Evolutionary conservation across 2,888 invertebrate genomes (phyloP).

Genomic region (Acrobasis suavella): DNA sequence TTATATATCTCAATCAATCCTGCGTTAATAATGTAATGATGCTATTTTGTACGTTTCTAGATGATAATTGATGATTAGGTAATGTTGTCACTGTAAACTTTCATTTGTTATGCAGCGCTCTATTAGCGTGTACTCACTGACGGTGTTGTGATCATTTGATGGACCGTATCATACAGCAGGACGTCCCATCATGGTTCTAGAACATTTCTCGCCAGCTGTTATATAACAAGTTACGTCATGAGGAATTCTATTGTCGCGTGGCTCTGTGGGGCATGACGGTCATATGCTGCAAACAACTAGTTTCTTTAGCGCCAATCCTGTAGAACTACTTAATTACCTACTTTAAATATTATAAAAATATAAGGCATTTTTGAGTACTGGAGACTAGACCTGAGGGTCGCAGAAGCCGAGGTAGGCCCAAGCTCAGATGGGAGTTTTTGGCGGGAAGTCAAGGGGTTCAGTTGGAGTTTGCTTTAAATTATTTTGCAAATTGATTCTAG

Average conservation of each 20-base stretch:
- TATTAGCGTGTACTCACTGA: background rate
- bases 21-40: too few relatives aligned
- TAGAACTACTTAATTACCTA: background rate
- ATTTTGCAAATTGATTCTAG: too few relatives aligned
- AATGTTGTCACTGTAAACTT: too few relatives aligned
- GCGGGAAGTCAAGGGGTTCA: too few relatives aligned
- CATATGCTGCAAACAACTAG: constrained; percentile 9
- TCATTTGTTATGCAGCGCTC: background rate
- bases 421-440: too few relatives aligned
- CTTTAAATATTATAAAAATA: background rate
- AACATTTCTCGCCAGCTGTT: constrained; percentile 7
- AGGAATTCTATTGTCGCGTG: constrained; percentile 21
- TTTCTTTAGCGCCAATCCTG: constrained; percentile 3
- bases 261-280: constrained; percentile 16
- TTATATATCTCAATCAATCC: too few relatives aligned
- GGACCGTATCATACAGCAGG: background rate
- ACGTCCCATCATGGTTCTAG: background rate
- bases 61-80: too few relatives aligned
- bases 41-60: too few relatives aligned
- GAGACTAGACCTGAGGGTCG: too few relatives aligned
- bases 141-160: background rate
- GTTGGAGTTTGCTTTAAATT: too few relatives aligned
- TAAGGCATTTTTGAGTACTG: too few relatives aligned
- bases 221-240: constrained; percentile 15
- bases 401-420: too few relatives aligned